Percentiles rank a stretch among this genome's conserved stretches.
phyloP scores from a whole-genome alignment of 2,797 vertebrate species.

The Centropyge bicolor region DNA sequence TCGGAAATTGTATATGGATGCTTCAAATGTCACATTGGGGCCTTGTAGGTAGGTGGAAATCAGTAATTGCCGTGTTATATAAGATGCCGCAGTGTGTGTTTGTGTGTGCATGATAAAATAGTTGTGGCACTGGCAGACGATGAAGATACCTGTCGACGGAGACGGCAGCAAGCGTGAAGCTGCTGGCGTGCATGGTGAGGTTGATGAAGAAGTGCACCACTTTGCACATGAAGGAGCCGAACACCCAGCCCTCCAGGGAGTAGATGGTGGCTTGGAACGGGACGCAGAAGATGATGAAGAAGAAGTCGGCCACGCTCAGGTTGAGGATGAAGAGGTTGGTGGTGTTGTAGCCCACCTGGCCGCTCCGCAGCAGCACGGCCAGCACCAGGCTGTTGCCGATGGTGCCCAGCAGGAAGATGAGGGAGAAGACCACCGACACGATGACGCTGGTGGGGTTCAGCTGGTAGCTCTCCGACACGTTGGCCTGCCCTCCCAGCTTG shows the following conservation, averaged over 20 bases:
- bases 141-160: constrained; percentile 90
- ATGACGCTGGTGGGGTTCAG: constrained; percentile 89
- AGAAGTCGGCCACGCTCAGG: constrained; percentile 93
- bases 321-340: constrained; percentile 95
- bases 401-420: constrained; percentile 92
- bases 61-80: background rate
- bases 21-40: background rate
- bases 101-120: background rate
- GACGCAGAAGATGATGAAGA: constrained; percentile 94
- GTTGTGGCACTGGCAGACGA: background rate
- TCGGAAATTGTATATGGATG: background rate
- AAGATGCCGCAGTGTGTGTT: background rate
- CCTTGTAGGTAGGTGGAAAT: background rate
- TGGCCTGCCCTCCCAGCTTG: constrained; percentile 79
- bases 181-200: constrained; percentile 94
- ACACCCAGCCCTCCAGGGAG: constrained; percentile 92
- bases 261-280: constrained; percentile 96
- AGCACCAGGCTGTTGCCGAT: constrained; percentile 92
- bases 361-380: constrained; percentile 89
- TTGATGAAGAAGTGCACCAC: constrained; percentile 94
- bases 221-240: constrained; percentile 93
- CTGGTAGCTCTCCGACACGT: constrained; percentile 86
- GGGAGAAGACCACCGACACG: constrained; percentile 91
- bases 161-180: constrained; percentile 91
- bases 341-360: constrained; percentile 91